Conservation (phyloP, 2,113 vertebrate genomes). For the Eptesicus fuscus region DNA sequence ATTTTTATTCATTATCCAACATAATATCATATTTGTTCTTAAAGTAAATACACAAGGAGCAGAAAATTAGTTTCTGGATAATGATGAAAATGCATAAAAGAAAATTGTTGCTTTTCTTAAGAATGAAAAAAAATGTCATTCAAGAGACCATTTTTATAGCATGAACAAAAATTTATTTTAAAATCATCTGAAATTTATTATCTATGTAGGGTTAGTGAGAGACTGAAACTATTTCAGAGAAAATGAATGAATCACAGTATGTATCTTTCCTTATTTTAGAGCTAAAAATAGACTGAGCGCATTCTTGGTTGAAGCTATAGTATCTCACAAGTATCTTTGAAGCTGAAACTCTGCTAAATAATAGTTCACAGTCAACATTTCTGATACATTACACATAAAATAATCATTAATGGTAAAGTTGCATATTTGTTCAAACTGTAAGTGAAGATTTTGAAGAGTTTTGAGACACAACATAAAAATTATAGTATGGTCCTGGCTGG, state of each 20-base stretch:
- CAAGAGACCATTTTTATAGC: conserved; percentile 1
- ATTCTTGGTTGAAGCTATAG: neutral
- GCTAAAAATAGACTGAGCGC: neutral
- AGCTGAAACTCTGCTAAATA: neutral
- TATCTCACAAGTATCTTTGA: neutral
- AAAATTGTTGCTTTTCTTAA: neutral
- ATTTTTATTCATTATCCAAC: neutral
- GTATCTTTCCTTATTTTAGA: neutral
- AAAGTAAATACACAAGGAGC: neutral
- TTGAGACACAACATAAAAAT: neutral
- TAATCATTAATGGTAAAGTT: neutral
- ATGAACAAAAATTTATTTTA: conserved; percentile 16
- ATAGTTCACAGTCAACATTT: neutral
- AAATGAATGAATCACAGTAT: conserved; percentile 16
- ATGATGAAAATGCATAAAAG: conserved; percentile 4
- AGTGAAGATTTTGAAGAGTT: neutral
- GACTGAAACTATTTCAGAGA: neutral
- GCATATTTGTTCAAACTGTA: neutral
- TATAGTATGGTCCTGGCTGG: neutral
- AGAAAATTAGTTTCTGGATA: neutral
- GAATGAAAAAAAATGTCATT: neutral
- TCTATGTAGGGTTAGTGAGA: neutral
- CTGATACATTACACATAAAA: neutral
- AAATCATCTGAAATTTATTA: conserved; percentile 18
- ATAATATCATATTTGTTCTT: neutral